Conservation (phyloP, 2,888 invertebrate genomes). For the Geotrupes spiniger region DNA sequence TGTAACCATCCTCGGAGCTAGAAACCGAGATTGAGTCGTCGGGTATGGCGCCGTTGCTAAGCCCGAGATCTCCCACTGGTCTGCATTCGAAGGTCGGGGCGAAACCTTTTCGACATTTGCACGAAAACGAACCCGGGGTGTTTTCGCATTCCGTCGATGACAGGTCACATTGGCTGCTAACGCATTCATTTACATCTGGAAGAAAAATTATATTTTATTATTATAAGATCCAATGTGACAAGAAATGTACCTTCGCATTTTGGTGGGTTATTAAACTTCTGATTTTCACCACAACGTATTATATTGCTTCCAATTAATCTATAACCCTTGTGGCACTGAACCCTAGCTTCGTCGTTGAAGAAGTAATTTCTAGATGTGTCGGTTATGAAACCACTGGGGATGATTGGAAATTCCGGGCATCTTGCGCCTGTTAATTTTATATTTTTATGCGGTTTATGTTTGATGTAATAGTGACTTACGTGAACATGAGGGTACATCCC, state of each 20-base stretch:
- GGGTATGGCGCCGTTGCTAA: slow-evolving; percentile 85
- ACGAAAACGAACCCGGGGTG: slow-evolving; percentile 83
- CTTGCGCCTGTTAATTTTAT: slow-evolving; percentile 53
- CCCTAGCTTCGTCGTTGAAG: slow-evolving; percentile 86
- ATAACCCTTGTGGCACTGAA: slow-evolving; percentile 88
- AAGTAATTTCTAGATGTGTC: slow-evolving; percentile 74
- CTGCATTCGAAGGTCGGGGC: slow-evolving; percentile 83
- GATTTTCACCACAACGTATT: slow-evolving; percentile 80
- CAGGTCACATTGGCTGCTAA: slow-evolving; percentile 83
- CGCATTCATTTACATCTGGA: slow-evolving; percentile 84
- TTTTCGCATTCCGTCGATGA: slow-evolving; percentile 90
- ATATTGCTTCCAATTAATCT: slow-evolving; percentile 81
- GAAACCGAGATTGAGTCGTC: slow-evolving; percentile 87
- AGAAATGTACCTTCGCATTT: slow-evolving; percentile 66
- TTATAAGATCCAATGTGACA: too few species aligned
- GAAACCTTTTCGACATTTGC: slow-evolving; percentile 83
- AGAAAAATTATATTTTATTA: too few species aligned
- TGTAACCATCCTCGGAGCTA: slow-evolving; percentile 75
- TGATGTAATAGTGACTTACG: slow-evolving; percentile 53
- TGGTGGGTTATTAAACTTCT: slow-evolving; percentile 79
- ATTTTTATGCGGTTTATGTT: neutral
- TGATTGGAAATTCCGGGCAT: slow-evolving; percentile 73
- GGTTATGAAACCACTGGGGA: slow-evolving; percentile 84
- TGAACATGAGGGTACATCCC: slow-evolving; percentile 82
- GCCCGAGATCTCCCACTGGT: slow-evolving; percentile 84